These are phyloP conservation scores for Pocillopora meandrina DNA, from an alignment of 92 coral and sea anemone species.

Conservation along the genomic window DNA sequence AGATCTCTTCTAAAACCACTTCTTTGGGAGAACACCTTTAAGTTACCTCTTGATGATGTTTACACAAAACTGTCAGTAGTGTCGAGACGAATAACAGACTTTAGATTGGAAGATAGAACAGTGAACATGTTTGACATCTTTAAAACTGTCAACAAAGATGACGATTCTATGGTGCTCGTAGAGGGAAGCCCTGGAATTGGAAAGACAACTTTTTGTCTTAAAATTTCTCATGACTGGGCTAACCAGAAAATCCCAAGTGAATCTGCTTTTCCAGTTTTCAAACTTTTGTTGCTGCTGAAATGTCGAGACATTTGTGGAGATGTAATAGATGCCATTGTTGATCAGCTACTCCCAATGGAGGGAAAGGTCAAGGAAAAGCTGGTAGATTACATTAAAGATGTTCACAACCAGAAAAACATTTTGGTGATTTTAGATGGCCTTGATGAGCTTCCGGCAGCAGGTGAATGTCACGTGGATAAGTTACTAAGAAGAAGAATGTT, in stretches of 20 bases:
- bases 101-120: neutral
- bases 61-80: neutral
- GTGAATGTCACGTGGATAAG: too few species aligned
- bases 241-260: neutral
- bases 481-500: too few species aligned
- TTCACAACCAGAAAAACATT: neutral
- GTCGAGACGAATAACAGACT: constrained; percentile 6
- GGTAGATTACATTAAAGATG: neutral
- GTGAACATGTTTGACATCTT: constrained; percentile 9
- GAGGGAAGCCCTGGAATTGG: too few species aligned
- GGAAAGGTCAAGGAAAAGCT: neutral
- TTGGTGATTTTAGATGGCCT: too few species aligned
- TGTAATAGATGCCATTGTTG: neutral
- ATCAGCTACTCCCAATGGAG: neutral
- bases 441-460: too few species aligned
- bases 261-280: neutral
- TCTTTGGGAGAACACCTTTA: neutral
- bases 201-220: too few species aligned
- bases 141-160: neutral
- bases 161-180: too few species aligned
- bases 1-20: neutral
- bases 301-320: neutral
- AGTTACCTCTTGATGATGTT: neutral
- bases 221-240: too few species aligned
- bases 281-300: too few species aligned